These are phyloP conservation scores for Siniperca scherzeri DNA, from an alignment of 2,797 vertebrate genomes.

Conservation along the genomic window DNA sequence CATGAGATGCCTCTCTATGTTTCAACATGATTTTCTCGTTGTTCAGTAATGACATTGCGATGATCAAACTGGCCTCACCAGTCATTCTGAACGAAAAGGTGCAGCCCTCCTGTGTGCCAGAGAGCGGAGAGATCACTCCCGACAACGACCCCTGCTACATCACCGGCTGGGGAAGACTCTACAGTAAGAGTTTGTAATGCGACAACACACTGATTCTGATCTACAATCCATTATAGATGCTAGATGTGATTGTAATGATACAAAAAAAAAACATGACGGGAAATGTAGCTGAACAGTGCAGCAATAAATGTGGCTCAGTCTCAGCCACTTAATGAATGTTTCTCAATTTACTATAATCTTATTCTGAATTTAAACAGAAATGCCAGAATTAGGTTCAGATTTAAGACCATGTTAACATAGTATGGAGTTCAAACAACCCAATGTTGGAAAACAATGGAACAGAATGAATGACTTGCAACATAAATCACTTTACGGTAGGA, in stretches of 20 bases:
- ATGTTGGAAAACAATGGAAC: no score
- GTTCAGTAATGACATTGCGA: constrained; percentile 38
- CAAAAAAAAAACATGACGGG: not conserved
- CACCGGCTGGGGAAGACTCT: constrained; percentile 82
- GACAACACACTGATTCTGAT: not conserved
- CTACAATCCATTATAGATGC: no score
- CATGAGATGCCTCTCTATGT: not conserved
- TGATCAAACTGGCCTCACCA: constrained; percentile 48
- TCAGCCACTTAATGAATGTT: not conserved
- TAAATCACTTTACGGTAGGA: not conserved
- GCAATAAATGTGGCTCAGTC: not conserved
- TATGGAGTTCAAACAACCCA: not conserved
- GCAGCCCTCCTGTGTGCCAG: constrained; percentile 26
- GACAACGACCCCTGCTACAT: constrained; percentile 76
- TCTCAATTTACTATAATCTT: not conserved
- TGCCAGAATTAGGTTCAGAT: not conserved
- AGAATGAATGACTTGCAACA: no score
- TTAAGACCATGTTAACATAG: no score
- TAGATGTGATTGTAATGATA: no score
- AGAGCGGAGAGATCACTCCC: constrained; percentile 51
- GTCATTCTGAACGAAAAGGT: constrained; percentile 31
- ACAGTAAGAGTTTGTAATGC: constrained; percentile 65
- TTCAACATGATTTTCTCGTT: not conserved
- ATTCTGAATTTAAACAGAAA: not conserved
- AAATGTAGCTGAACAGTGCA: not conserved